Conservation (phyloP, 2,113 vertebrate species). For the Pelmatolapia mariae region DNA sequence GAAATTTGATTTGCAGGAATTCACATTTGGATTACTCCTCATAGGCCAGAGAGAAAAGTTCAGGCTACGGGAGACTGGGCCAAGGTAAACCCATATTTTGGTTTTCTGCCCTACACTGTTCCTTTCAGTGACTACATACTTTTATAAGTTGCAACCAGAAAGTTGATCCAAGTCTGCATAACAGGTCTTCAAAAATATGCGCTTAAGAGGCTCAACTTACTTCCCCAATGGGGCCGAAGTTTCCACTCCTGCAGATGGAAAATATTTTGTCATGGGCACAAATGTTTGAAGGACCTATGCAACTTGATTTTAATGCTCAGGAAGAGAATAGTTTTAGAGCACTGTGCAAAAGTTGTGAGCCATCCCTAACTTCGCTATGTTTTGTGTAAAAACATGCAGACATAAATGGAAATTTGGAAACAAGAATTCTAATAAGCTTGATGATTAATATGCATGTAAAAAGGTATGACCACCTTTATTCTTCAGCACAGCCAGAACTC, state of each 20-base stretch:
- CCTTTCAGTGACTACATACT: neutral
- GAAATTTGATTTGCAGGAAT: neutral
- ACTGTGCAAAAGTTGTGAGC: neutral
- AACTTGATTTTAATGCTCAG: neutral
- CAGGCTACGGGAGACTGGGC: neutral
- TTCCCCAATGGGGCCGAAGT: neutral
- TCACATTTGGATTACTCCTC: neutral
- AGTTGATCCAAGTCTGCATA: neutral
- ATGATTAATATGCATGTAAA: neutral
- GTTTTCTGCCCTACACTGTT: neutral
- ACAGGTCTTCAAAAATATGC: neutral
- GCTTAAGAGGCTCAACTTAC: neutral
- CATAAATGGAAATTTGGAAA: neutral
- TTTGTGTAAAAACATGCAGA: neutral
- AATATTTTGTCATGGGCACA: neutral
- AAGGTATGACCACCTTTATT: neutral
- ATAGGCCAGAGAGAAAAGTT: neutral
- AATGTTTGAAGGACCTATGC: fast-evolving
- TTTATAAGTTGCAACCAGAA: neutral
- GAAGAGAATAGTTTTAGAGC: neutral
- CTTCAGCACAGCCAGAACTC: neutral
- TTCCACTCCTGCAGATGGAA: neutral
- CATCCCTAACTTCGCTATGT: neutral
- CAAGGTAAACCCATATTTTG: neutral
- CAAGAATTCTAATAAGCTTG: neutral